Evolutionary conservation across 2,888 invertebrate genomes (phyloP).

Genomic region (Rhingia rostrata): DNA sequence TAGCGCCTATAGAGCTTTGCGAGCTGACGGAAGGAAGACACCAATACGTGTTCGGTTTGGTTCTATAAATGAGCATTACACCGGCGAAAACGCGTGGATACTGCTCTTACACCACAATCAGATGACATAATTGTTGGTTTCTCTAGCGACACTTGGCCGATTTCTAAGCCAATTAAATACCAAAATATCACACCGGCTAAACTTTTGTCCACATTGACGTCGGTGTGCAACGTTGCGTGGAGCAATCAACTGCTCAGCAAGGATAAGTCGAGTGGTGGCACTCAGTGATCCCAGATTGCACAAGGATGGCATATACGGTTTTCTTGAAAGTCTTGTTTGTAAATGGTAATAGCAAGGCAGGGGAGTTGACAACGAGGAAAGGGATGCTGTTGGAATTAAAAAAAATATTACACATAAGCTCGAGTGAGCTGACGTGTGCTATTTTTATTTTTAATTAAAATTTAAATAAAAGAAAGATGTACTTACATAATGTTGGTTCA

Average conservation of each 20-base stretch:
- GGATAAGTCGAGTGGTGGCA: constrained; percentile 33
- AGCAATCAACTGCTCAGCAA: constrained; percentile 15
- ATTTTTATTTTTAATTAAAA: constrained; percentile 9
- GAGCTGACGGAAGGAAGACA: constrained; percentile 7
- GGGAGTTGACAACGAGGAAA: not conserved
- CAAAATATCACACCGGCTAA: constrained; percentile 42
- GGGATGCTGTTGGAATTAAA: not conserved
- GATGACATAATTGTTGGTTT: constrained; percentile 29
- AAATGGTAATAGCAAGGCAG: not conserved
- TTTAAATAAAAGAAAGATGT: constrained; percentile 10
- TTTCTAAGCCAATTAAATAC: constrained; percentile 50
- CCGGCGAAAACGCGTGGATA: constrained; percentile 13
- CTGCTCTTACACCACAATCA: constrained; percentile 23
- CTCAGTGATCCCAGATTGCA: constrained; percentile 32
- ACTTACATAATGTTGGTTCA: constrained; percentile 40
- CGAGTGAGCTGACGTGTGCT: constrained; percentile 1
- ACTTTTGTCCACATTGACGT: constrained; percentile 25
- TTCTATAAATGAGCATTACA: constrained; percentile 27
- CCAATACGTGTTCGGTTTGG: constrained; percentile 25
- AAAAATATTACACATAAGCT: constrained; percentile 33
- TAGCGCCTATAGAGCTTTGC: not conserved
- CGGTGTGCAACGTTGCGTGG: not conserved
- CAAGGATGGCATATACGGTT: constrained; percentile 12
- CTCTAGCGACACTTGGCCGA: constrained; percentile 56
- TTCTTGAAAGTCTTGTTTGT: constrained; percentile 5